Base-by-base conservation (phyloP, 2,888 invertebrate genomes). In the Xanthorhoe spadicearia region DNA sequence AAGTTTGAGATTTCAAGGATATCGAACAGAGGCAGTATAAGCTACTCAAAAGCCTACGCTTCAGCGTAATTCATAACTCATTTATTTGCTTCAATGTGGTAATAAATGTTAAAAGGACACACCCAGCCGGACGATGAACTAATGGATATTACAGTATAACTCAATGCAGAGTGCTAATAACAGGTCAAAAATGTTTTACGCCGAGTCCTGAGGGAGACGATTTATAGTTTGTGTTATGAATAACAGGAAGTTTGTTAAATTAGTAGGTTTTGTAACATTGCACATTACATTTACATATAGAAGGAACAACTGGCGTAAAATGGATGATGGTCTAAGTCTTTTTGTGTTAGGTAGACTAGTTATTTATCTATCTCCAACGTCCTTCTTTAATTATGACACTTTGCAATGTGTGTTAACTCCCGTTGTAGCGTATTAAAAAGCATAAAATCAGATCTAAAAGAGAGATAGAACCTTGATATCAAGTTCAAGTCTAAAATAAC, bases 121-220 rank as follows among this genome's bases (percentile, higher is more conserved):
- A 61, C 80, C 80, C 74, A 18, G 32, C 28, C 71, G 78, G 74
- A 69, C 77, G 68, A 66, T 77, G 77, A 77, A 77, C 80, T 81
- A 77, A 77, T 79, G 72, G 76, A 76, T 64, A 68, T 68, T 58
- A 68, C 67, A 64, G 63, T 71, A 77, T 78, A 77, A 74, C 67
- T 76, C 72, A 71, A 71, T 65, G 68, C 71, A 51, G 66, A 71
- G 46, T 64, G 67, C 60, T 48, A 67, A 81, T 78, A 78, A 75
- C 69, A 61, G 63, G 68, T 69, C 69, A 66, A 64, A 71, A 68
- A 70, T 58, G 61, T 68, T 71, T 71, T 15, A 67, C 51, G 32
- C 54, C 32, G 35, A 61, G 57, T 53, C 67, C 62, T 53, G 66
- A 17, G 56, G 64, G 53, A 63, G 52, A 72, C 61, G 53, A 70